Percentiles rank a stretch among this genome's conserved stretches.
phyloP scores from a whole-genome alignment of 1,140 invertebrate species.

The Drosophila bocqueti region DNA sequence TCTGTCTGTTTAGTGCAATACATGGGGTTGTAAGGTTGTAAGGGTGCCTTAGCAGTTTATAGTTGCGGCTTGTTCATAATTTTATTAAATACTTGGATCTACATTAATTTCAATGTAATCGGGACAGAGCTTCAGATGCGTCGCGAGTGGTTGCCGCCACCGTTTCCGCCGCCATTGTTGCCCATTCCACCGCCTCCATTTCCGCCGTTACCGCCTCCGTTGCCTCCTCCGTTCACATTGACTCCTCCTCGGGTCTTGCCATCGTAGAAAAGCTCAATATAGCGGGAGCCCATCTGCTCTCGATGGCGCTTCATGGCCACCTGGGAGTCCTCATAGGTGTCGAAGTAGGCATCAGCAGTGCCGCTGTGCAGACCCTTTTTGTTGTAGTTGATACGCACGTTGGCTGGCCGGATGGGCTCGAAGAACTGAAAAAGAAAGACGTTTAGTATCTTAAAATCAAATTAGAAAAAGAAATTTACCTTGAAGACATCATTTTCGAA shows the following conservation, averaged over 20 bases:
- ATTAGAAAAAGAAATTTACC: constrained; percentile 31
- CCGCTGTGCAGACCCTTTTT: constrained; percentile 94
- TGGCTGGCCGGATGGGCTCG: constrained; percentile 78
- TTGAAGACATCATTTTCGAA: constrained; percentile 83
- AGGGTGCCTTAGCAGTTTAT: constrained; percentile 22
- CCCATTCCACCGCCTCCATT: constrained; percentile 23
- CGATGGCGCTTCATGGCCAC: constrained; percentile 92
- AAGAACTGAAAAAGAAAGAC: constrained; percentile 68
- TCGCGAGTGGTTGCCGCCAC: constrained; percentile 64
- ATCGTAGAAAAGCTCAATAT: constrained; percentile 90
- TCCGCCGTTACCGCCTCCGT: constrained; percentile 5
- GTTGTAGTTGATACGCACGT: constrained; percentile 82
- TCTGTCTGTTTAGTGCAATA: constrained; percentile 35
- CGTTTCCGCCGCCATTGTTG: constrained; percentile 39
- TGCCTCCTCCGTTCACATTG: constrained; percentile 31
- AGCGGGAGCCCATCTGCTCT: constrained; percentile 95
- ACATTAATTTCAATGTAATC: constrained; percentile 69
- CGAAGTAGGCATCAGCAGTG: constrained; percentile 95
- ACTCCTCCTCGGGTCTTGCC: constrained; percentile 68
- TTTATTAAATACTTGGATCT: constrained; percentile 73
- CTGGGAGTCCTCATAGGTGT: constrained; percentile 91
- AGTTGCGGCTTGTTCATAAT: constrained; percentile 34
- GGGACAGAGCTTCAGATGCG: constrained; percentile 67
- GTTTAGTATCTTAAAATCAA: not conserved
- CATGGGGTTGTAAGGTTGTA: constrained; percentile 17